These are phyloP conservation scores for Hylaeus anthracinus DNA, from an alignment of 1,140 invertebrate genomes.

Conservation along the genomic window DNA sequence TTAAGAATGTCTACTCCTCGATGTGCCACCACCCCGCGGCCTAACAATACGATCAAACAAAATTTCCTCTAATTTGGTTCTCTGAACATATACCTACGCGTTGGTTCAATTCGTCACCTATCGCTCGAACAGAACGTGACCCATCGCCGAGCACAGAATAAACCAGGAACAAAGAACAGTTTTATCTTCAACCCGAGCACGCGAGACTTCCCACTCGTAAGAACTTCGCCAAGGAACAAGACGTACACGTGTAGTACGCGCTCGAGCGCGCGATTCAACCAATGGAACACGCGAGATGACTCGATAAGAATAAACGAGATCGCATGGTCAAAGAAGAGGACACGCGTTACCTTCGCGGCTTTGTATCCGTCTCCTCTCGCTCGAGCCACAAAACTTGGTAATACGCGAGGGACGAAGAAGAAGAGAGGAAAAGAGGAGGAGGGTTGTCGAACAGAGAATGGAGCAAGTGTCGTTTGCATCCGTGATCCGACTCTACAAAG, in stretches of 20 bases:
- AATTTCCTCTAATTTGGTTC: no score
- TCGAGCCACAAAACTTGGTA: not conserved
- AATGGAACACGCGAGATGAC: constrained; percentile 29
- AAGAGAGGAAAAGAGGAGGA: not conserved
- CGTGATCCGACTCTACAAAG: constrained; percentile 6
- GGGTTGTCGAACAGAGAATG: not conserved
- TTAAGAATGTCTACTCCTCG: no score
- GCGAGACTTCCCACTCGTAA: not conserved
- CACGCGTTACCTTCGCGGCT: not conserved
- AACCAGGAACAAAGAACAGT: not conserved
- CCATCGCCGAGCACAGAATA: not conserved
- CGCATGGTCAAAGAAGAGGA: not conserved
- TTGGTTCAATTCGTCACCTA: no score
- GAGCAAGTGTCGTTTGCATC: constrained; percentile 10
- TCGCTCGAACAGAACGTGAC: no score
- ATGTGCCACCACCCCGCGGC: no score
- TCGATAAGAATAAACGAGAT: constrained; percentile 19
- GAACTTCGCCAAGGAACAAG: not conserved
- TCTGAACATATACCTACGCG: no score
- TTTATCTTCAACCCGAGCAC: not conserved
- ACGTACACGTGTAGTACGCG: constrained; percentile 19
- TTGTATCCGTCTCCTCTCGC: not conserved
- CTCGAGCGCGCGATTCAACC: constrained; percentile 21
- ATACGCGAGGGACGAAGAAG: not conserved
- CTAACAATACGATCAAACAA: no score